Conservation (phyloP, 2,888 invertebrate genomes). For the Criorhina ranunculi region DNA sequence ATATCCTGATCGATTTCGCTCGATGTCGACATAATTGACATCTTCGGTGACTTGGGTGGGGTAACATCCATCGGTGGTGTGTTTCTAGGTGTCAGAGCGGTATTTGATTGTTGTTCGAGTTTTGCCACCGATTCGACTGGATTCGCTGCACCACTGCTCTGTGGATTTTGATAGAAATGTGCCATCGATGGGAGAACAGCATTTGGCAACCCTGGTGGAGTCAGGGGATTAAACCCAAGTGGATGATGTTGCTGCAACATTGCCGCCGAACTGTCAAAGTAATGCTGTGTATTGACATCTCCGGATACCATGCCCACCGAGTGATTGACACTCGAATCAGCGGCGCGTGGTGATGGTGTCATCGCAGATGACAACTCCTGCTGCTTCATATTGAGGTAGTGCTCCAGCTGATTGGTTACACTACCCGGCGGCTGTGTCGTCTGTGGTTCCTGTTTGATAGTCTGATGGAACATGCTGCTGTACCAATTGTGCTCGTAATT, state of each 20-base stretch:
- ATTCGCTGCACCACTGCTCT: slow-evolving; percentile 33
- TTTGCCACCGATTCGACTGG: slow-evolving; percentile 77
- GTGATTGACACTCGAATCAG: slow-evolving; percentile 68
- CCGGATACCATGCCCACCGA: neutral
- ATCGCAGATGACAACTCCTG: slow-evolving; percentile 80
- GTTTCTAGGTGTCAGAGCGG: slow-evolving; percentile 80
- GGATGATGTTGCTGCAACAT: slow-evolving; percentile 80
- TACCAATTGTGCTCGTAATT: slow-evolving; percentile 84
- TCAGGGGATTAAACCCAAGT: slow-evolving; percentile 87
- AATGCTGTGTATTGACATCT: slow-evolving; percentile 79
- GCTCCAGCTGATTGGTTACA: slow-evolving; percentile 80
- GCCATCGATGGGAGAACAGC: slow-evolving; percentile 80
- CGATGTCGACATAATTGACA: slow-evolving; percentile 56
- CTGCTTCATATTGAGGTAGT: slow-evolving; percentile 81
- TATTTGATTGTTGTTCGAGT: slow-evolving; percentile 64
- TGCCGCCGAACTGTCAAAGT: slow-evolving; percentile 79
- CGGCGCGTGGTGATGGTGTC: slow-evolving; percentile 82
- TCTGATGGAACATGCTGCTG: slow-evolving; percentile 82
- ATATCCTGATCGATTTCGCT: slow-evolving; percentile 82
- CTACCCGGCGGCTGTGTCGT: slow-evolving; percentile 37
- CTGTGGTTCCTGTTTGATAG: slow-evolving; percentile 82
- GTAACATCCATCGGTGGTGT: slow-evolving; percentile 84
- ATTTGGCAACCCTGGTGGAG: slow-evolving; percentile 86
- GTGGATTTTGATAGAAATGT: slow-evolving; percentile 79
- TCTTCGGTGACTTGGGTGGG: slow-evolving; percentile 83